Conservation (phyloP, 2,113 vertebrate genomes). For the Lanius collurio region DNA sequence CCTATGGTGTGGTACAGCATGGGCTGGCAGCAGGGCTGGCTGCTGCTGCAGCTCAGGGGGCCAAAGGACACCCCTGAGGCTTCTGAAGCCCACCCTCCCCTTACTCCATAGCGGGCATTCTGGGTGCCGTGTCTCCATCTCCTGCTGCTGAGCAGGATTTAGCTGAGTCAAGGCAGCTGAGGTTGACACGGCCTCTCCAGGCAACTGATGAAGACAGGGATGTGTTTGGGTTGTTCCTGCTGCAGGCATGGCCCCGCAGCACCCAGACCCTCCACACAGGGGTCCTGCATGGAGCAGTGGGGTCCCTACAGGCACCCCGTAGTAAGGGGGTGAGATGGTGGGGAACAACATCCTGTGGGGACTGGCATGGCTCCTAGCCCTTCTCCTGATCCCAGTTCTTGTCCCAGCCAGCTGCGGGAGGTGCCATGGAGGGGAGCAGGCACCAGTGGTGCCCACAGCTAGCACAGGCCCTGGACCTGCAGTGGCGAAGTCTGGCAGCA, state of each 20-base stretch:
- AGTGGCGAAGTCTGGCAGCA: background rate
- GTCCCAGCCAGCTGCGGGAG: background rate
- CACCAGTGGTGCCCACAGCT: background rate
- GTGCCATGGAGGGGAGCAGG: background rate
- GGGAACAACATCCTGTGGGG: accelerated
- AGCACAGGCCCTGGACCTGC: no score
- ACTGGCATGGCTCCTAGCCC: background rate
- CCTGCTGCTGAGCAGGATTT: background rate
- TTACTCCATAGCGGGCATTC: accelerated
- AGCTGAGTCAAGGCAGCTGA: constrained; percentile 32
- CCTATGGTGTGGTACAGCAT: accelerated
- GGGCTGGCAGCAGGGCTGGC: accelerated
- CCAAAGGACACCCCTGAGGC: accelerated
- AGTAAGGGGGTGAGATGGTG: background rate
- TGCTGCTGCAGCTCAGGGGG: background rate
- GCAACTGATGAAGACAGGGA: background rate
- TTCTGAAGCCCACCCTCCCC: background rate
- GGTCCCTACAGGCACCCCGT: background rate
- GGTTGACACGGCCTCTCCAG: background rate
- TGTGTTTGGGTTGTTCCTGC: accelerated
- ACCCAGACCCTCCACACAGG: accelerated
- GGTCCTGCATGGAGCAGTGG: accelerated
- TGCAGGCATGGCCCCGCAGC: accelerated
- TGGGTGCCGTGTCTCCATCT: background rate
- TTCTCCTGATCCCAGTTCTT: background rate